These are phyloP conservation scores for Oxyruncus cristatus DNA, from an alignment of 2,113 vertebrate species.

Conservation along the genomic window DNA sequence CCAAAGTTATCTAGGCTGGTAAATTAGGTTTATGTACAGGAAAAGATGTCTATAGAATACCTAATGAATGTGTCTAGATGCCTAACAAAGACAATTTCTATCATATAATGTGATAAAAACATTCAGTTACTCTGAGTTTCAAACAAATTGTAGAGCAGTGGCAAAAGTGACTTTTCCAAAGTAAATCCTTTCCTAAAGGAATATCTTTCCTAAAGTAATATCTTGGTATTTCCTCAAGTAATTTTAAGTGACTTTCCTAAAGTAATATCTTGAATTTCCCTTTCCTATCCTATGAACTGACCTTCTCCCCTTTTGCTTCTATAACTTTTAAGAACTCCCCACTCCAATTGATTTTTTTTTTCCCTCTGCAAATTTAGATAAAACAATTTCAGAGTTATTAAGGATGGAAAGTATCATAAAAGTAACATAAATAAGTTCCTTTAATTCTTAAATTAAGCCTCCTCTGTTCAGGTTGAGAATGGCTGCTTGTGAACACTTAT, in stretches of 20 bases:
- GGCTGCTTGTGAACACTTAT: rapidly evolving
- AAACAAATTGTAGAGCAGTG: background rate
- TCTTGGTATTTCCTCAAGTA: background rate
- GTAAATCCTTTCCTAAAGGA: background rate
- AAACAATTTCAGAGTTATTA: background rate
- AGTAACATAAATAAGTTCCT: background rate
- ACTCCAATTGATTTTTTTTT: background rate
- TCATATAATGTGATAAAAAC: background rate
- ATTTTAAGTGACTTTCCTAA: background rate
- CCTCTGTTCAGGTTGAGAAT: background rate
- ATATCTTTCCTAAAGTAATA: background rate
- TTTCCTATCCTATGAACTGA: background rate
- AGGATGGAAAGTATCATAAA: background rate
- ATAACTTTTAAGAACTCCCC: background rate
- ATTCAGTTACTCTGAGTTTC: background rate
- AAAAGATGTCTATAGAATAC: background rate
- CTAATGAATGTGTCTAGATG: too few relatives aligned
- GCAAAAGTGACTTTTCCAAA: background rate
- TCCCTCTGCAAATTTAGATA: background rate
- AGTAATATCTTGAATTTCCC: background rate
- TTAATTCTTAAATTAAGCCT: background rate
- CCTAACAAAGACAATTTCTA: background rate
- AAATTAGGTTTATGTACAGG: background rate
- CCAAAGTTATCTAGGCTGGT: background rate
- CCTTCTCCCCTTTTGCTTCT: background rate